Evolutionary conservation across 2,797 vertebrate species (phyloP), one percentile per base, ranked within the genome.

Genomic region (Lagorchestes hirsutus): DNA sequence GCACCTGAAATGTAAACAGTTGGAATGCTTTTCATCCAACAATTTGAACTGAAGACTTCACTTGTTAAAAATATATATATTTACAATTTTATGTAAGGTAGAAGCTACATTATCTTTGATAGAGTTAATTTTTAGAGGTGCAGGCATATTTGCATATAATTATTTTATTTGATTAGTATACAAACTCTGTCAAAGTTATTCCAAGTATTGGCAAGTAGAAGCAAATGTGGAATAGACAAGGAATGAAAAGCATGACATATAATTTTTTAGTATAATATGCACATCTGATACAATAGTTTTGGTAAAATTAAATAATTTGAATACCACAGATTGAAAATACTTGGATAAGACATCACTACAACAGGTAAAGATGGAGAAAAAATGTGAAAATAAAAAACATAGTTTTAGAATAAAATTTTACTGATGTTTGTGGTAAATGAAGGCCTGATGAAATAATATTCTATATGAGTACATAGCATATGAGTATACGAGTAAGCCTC

Each of bases 361-460:
- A 54, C 3, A 62, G 62, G 29, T 92, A 91, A 27, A 94, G 29
- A 93, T 96, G 82, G 93, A 56, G 87, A 58, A 46, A 62, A 93
- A 93, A 90, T 40, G 31, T 62, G 54, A 40, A 13, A 92, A 56
- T 92, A 67, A 58, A 24, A 67, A 16, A 0, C 92, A 67, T 0
- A 59, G 24, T 90, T 91, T 94, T 92, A 91, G 54, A n/a, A 46
- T 1, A 94, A 5, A 67, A 91, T 67, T 87, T 93, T 91, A 92
- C 55, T 5, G 56, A 54, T 90, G 50, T 74, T 95, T 90, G 50
- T 59, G 59, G 5, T 67, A 82, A 93, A 93, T 67, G 34, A 67
- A 6, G 2, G 27, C 56, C 55, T 22, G 1, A 9, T 91, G 54
- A 74, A 29, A 0, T 1, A 90, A 95, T n/a, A 93, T 46, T 50